These are phyloP conservation scores for Saccopteryx bilineata DNA, from an alignment of 2,113 vertebrate genomes.

Conservation along the genomic window DNA sequence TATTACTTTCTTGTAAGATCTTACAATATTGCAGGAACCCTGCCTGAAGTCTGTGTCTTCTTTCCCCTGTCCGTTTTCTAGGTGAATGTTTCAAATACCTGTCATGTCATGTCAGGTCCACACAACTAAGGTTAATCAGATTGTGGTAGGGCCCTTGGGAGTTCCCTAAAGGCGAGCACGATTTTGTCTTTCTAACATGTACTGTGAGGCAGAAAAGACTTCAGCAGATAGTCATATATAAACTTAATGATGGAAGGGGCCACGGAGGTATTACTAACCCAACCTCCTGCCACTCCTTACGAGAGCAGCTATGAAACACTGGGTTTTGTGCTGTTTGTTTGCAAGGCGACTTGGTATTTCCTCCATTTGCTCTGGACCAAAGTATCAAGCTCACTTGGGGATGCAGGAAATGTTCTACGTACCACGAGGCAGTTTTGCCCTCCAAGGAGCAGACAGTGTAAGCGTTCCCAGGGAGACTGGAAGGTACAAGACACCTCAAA, in stretches of 20 bases:
- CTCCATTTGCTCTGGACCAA: constrained; percentile 32
- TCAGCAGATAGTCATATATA: neutral
- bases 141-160: neutral
- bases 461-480: neutral
- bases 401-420: neutral
- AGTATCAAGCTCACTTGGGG: constrained; percentile 21
- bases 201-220: constrained; percentile 45
- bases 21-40: neutral
- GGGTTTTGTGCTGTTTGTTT: neutral
- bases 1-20: neutral
- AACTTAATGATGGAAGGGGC: neutral
- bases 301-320: constrained; percentile 7
- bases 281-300: neutral
- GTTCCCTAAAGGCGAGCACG: constrained; percentile 23
- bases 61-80: neutral
- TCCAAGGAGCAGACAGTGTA: neutral
- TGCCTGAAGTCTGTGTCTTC: constrained; percentile 37
- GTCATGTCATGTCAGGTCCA: neutral
- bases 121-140: constrained; percentile 23
- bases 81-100: neutral
- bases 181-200: constrained; percentile 32
- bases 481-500: neutral
- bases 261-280: neutral
- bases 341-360: constrained; percentile 14
- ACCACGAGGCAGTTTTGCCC: neutral